Conservation (phyloP, 2,797 vertebrate species). For the Microtus californicus region DNA sequence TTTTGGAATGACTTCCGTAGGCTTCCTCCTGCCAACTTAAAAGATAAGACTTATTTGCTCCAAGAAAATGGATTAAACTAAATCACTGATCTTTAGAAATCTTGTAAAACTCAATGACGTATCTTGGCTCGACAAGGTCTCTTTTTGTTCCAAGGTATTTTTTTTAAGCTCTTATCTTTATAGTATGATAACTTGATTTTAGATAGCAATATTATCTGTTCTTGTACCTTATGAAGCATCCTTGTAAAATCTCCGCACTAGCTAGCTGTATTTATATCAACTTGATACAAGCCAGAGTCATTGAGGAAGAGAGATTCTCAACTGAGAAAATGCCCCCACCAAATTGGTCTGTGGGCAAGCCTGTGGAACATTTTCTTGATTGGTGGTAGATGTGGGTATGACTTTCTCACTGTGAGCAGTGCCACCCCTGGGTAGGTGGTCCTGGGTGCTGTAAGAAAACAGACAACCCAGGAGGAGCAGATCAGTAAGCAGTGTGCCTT, state of each 20-base stretch:
- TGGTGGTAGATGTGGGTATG: neutral
- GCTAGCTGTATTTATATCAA: neutral
- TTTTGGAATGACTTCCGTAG: conserved; percentile 83
- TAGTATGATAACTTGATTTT: conserved; percentile 70
- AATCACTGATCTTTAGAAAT: conserved; percentile 81
- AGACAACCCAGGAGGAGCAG: neutral
- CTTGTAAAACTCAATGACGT: conserved; percentile 78
- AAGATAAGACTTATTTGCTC: conserved; percentile 78
- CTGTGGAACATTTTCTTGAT: neutral
- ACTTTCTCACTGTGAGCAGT: neutral
- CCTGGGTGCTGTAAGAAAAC: neutral
- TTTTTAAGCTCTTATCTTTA: conserved; percentile 60
- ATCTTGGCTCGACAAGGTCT: conserved; percentile 67
- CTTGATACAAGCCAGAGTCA: neutral
- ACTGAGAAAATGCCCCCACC: neutral
- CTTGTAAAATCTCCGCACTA: neutral
- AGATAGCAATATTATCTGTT: conserved; percentile 55
- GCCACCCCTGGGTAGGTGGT: neutral
- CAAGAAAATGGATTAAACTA: conserved; percentile 76
- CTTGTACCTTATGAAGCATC: conserved; percentile 11
- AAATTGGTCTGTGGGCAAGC: no score
- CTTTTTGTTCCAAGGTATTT: conserved; percentile 69
- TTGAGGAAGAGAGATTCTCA: neutral
- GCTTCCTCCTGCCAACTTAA: conserved; percentile 80
- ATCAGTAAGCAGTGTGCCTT: neutral